Conservation (phyloP, 2,113 vertebrate genomes). For the Hemibagrus wyckioides region DNA sequence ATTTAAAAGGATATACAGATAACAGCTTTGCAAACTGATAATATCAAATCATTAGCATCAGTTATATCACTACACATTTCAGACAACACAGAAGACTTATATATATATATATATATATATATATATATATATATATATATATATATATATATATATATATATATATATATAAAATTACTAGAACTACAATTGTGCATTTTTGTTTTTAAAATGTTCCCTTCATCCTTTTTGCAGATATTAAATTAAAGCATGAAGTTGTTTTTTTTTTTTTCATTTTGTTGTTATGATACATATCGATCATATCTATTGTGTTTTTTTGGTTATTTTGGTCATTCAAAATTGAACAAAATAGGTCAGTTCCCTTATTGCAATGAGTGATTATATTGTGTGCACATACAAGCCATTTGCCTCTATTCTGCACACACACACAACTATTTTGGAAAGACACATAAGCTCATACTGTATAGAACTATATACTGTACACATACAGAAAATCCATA, state of each 20-base stretch:
- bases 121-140: no score
- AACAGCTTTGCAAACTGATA: background rate
- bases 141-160: no score
- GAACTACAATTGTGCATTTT: background rate
- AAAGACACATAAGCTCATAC: conserved; percentile 21
- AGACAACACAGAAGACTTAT: background rate
- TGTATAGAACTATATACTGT: background rate
- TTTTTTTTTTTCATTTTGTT: no score
- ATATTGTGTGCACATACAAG: background rate
- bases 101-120: no score
- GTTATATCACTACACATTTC: background rate
- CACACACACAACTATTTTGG: background rate
- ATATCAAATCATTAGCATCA: background rate
- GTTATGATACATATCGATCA: background rate
- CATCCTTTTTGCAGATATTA: background rate
- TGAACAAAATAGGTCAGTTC: background rate
- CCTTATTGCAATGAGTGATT: background rate
- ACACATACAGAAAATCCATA: background rate
- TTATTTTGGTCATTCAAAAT: background rate
- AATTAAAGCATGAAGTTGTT: background rate
- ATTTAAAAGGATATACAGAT: background rate
- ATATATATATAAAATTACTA: background rate
- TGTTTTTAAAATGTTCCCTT: background rate
- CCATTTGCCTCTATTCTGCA: background rate
- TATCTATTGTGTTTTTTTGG: background rate